Conservation (phyloP, 2,888 invertebrate species). For the Furcula furcula region DNA sequence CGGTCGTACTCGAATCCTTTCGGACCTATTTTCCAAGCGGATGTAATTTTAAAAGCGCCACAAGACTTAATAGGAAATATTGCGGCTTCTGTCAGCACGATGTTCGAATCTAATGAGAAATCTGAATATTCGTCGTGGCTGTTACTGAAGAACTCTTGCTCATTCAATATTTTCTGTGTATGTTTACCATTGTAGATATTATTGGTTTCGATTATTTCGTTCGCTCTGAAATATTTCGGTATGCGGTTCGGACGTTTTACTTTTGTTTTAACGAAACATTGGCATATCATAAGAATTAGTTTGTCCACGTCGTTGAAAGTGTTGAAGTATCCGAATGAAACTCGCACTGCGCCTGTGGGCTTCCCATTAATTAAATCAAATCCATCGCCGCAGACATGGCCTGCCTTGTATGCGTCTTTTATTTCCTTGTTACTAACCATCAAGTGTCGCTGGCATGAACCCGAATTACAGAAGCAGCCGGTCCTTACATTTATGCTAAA, state of each 20-base stretch:
- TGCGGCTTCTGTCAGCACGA: conserved; percentile 52
- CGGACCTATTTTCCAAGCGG: conserved; percentile 86
- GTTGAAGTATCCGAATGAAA: conserved; percentile 97
- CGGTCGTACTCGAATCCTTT: conserved; percentile 94
- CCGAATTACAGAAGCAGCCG: conserved; percentile 98
- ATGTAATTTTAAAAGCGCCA: conserved; percentile 85
- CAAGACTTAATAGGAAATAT: conserved; percentile 97
- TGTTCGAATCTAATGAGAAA: conserved; percentile 31
- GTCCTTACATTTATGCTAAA: conserved; percentile 93
- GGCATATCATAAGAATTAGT: conserved; percentile 87
- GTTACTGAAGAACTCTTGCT: conserved; percentile 27
- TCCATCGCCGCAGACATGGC: conserved; percentile 96
- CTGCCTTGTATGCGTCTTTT: conserved; percentile 89
- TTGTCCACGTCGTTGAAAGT: conserved; percentile 86
- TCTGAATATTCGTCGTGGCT: conserved; percentile 16
- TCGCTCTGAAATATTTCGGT: conserved; percentile 21
- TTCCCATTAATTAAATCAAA: conserved; percentile 91
- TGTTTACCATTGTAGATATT: conserved; percentile 28
- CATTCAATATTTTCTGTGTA: conserved; percentile 27
- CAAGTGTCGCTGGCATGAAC: conserved; percentile 93
- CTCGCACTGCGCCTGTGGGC: conserved; percentile 95
- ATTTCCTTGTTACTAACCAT: conserved; percentile 85
- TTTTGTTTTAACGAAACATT: conserved; percentile 84
- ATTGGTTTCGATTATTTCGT: conserved; percentile 17
- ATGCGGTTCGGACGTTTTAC: conserved; percentile 52